These are phyloP conservation scores for Aphelinus certus DNA, from an alignment of 1,140 invertebrate genomes.

Conservation along the genomic window DNA sequence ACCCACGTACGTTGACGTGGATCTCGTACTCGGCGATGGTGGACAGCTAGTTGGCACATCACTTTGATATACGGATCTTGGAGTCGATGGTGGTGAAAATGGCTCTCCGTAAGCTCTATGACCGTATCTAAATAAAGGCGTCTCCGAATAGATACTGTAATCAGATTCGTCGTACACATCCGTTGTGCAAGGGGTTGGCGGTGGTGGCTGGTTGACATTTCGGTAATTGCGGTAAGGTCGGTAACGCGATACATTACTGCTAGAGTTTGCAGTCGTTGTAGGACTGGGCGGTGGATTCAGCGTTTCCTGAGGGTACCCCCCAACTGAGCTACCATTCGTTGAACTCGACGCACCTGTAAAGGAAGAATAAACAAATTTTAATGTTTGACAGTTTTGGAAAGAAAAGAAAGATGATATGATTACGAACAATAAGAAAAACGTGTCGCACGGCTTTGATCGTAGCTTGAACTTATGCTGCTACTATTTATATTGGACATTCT, in stretches of 20 bases:
- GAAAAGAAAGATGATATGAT: conserved; percentile 1
- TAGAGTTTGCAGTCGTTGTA: conserved; percentile 74
- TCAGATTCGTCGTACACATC: conserved; percentile 92
- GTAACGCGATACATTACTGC: conserved; percentile 69
- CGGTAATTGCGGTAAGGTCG: conserved; percentile 81
- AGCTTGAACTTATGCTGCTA: conserved; percentile 71
- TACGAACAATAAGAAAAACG: conserved; percentile 46
- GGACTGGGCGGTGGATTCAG: conserved; percentile 91
- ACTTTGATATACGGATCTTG: conserved; percentile 79
- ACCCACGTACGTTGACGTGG: conserved; percentile 76
- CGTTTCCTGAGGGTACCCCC: conserved; percentile 81
- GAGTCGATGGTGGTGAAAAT: conserved; percentile 85
- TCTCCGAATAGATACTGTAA: conserved; percentile 69
- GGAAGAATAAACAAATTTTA: background rate
- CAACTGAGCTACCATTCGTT: conserved; percentile 69
- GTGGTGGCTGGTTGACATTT: conserved; percentile 84
- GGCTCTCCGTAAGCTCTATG: conserved; percentile 75
- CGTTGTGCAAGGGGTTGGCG: conserved; percentile 92
- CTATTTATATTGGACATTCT: conserved; percentile 74
- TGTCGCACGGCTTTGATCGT: conserved; percentile 83
- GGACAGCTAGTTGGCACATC: conserved; percentile 75
- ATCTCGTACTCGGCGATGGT: conserved; percentile 81
- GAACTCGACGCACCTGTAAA: conserved; percentile 78
- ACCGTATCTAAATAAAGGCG: conserved; percentile 60
- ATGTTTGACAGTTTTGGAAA: too few species aligned